Evolutionary conservation across 2,797 vertebrate genomes (phyloP), one percentile per base, ranked within the genome.

Genomic region (Trematomus bernacchii): DNA sequence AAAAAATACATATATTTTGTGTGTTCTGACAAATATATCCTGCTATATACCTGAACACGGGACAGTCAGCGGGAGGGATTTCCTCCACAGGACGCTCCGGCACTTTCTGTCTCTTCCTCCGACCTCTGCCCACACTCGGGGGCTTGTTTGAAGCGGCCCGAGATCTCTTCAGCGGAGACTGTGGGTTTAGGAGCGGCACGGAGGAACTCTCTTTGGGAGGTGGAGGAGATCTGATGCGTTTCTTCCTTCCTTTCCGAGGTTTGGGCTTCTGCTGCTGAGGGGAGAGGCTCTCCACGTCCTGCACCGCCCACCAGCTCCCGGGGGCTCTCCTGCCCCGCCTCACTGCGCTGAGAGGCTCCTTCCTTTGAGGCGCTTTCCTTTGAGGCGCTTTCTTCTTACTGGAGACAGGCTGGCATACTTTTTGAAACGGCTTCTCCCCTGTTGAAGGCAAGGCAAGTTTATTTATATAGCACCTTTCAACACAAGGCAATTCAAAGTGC

Each of bases 371-470:
- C 6, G 0, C 0, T 51, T 67, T 89, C 37, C 44, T 71, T 71
- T 10, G 52, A 7, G 27, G 7, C 6, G 0, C 0, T 51, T 67
- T 89, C 37, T 71, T 53, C 33, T 33, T 2, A 23, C 16, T 52
- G 14, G 71, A 13, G 18, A 6, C 0, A 3, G 48, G 53, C 18
- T 48, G 46, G 70, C 93, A 91, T 0, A 84, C 77, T 40, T 19
- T 83, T 16, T 82, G 84, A 80, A 92, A 93, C 16, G 85, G 6
- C 23, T 78, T 63, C 12, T 62, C 37, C 27, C 87, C 94, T 95
- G 90, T 65, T 33, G 33, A 37, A 27, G 23, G 3, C 23, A 27
- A 27, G 23, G 23, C 23, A 27, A 27, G 23, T 27, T 27, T 0
- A 27, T 27, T 27, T 27, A 27, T 27, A 3, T 1, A 27, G 23